Conservation (phyloP, 2,113 vertebrate genomes). For the Elephantulus edwardii region DNA sequence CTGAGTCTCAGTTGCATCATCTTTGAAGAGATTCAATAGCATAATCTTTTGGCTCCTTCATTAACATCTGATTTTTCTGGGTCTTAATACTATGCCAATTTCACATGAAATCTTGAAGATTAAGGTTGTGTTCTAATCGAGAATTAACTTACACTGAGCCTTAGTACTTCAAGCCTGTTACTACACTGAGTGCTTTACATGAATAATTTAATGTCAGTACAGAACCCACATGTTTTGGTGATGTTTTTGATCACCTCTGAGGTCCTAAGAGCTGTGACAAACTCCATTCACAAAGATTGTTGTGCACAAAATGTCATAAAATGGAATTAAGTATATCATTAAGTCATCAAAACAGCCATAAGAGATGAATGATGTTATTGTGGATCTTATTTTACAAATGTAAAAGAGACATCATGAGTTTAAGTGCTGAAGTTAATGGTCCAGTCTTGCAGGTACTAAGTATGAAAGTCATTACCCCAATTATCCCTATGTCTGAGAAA, state of each 20-base stretch:
- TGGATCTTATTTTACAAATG: slow-evolving; percentile 35
- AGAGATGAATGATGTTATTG: slow-evolving; percentile 6
- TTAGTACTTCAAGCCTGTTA: not conserved
- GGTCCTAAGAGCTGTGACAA: not conserved
- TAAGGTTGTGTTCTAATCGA: not conserved
- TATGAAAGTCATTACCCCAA: not conserved
- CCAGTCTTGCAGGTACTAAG: not conserved
- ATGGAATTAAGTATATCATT: not conserved
- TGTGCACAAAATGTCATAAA: slow-evolving; percentile 5
- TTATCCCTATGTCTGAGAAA: not conserved
- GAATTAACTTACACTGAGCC: not conserved
- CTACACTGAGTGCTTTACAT: not conserved
- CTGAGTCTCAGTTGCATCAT: not conserved
- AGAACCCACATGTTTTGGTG: not conserved
- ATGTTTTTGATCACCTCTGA: not conserved
- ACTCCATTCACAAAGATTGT: not conserved
- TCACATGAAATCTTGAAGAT: not conserved
- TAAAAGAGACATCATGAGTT: slow-evolving; percentile 47
- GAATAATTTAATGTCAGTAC: not conserved
- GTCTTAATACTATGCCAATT: not conserved
- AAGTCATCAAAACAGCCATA: not conserved
- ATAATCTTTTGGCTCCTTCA: not conserved
- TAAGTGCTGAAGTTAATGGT: too few species aligned
- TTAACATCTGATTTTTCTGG: slow-evolving; percentile 9
- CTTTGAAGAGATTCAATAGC: not conserved